Evolutionary conservation across 2,888 invertebrate species (phyloP).

Genomic region (Ommatoiulus sabulosus): DNA sequence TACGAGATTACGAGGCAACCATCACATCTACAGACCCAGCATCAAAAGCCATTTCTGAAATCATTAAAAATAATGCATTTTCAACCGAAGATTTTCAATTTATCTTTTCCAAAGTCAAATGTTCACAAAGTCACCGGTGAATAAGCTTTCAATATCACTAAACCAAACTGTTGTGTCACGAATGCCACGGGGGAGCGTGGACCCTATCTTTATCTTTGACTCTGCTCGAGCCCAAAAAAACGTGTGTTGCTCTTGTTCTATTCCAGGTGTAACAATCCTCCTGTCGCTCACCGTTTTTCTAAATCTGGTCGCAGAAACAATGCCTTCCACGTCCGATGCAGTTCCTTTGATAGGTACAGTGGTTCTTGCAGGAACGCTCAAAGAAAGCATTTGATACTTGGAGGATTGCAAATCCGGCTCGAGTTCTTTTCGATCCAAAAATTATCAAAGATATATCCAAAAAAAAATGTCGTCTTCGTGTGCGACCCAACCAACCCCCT

Average conservation of each 20-base stretch:
- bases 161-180: not conserved
- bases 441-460: constrained; percentile 7
- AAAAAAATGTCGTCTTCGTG: constrained; percentile 45
- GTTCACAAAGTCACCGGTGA: not conserved
- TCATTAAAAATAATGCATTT: too few species aligned
- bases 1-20: too few species aligned
- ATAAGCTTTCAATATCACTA: not conserved
- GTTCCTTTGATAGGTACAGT: constrained; percentile 96
- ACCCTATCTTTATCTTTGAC: constrained; percentile 47
- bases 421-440: not conserved
- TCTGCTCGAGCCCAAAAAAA: not conserved
- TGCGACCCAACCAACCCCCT: not conserved
- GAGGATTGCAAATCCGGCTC: constrained; percentile 54
- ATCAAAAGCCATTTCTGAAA: too few species aligned
- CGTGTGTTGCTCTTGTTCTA: constrained; percentile 61
- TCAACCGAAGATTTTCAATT: too few species aligned
- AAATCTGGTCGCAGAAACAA: constrained; percentile 97
- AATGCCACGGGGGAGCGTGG: constrained; percentile 46
- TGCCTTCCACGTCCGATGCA: constrained; percentile 98
- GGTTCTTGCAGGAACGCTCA: constrained; percentile 58
- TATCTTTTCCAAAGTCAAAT: not conserved
- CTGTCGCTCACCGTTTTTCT: constrained; percentile 98
- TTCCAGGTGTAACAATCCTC: constrained; percentile 94
- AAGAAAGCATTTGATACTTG: constrained; percentile 60
- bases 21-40: too few species aligned